Evolutionary conservation across 2,113 vertebrate genomes (phyloP).

Genomic region (Archocentrus centrarchus): DNA sequence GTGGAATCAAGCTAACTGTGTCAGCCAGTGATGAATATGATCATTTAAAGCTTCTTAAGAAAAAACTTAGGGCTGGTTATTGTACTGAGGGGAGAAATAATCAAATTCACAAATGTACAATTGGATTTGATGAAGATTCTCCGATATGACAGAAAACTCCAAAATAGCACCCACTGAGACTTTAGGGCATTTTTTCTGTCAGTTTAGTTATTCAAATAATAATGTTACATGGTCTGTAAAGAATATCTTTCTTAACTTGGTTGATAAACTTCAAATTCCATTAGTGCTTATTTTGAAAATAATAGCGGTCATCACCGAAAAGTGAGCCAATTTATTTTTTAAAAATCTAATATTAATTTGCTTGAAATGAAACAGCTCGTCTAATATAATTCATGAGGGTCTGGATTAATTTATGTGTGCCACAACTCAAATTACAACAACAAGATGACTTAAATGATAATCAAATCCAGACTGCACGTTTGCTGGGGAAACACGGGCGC

Average conservation of each 20-base stretch:
- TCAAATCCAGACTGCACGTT: background rate
- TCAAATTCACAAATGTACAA: background rate
- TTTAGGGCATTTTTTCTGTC: background rate
- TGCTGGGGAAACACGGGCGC: slow-evolving; percentile 19
- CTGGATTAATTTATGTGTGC: slow-evolving; percentile 7
- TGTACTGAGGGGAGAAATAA: background rate
- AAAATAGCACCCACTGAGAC: background rate
- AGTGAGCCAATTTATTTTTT: slow-evolving; percentile 7
- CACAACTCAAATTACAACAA: slow-evolving; percentile 17
- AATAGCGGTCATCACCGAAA: background rate
- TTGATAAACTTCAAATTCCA: background rate
- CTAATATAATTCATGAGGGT: background rate
- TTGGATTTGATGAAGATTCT: slow-evolving; percentile 1
- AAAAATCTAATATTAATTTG: slow-evolving; percentile 24
- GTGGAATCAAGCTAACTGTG: background rate
- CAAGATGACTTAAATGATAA: slow-evolving; percentile 35
- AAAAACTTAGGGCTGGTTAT: background rate
- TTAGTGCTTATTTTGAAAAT: background rate
- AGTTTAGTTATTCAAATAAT: background rate
- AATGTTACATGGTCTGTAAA: background rate
- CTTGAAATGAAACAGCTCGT: background rate
- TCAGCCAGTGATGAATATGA: background rate
- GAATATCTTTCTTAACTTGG: background rate
- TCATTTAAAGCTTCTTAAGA: background rate
- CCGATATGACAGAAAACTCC: background rate